A percentile compares a stretch with the other conserved stretches of the same genome.
Evolutionary conservation across 2,888 invertebrate genomes (phyloP).

Genomic region (Drosophila barbarae): DNA sequence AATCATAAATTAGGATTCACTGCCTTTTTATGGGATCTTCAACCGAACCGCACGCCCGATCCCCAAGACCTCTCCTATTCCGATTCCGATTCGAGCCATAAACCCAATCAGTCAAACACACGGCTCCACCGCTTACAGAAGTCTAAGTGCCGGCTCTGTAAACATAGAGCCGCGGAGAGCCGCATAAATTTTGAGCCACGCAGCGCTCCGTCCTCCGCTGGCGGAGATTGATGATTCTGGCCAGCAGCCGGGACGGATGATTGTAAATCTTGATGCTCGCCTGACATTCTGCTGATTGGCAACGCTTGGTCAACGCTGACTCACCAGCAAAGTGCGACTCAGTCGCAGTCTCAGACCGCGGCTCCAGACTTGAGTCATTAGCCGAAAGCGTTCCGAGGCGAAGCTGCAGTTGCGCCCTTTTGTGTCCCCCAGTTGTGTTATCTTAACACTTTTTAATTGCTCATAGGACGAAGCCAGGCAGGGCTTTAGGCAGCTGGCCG

Average conservation of each 20-base stretch:
- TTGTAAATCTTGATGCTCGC: conserved; percentile 55
- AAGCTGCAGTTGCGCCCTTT: conserved; percentile 23
- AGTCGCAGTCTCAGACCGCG: background rate
- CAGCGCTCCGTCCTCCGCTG: conserved; percentile 37
- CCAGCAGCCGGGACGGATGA: conserved; percentile 53
- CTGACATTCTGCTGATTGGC: conserved; percentile 66
- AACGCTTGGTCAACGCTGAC: conserved; percentile 38
- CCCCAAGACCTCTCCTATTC: conserved; percentile 2
- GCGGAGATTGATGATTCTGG: conserved; percentile 66
- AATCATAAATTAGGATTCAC: conserved; percentile 30
- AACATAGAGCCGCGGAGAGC: conserved; percentile 21
- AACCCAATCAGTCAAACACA: conserved; percentile 29
- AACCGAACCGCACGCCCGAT: conserved; percentile 2
- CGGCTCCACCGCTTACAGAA: conserved; percentile 16
- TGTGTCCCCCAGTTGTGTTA: conserved; percentile 37
- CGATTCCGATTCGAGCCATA: conserved; percentile 10
- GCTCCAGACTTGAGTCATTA: conserved; percentile 62
- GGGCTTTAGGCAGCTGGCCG: conserved; percentile 12
- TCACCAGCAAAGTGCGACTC: conserved; percentile 42
- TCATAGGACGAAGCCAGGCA: conserved; percentile 14
- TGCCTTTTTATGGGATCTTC: conserved; percentile 32
- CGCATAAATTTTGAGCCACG: conserved; percentile 64
- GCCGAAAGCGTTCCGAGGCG: conserved; percentile 42
- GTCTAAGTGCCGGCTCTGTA: conserved; percentile 22
- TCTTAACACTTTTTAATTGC: conserved; percentile 68